Percentiles rank a stretch among this genome's conserved stretches.
phyloP scores from a whole-genome alignment of 2,113 vertebrate genomes.

The Hyperoodon ampullatus region DNA sequence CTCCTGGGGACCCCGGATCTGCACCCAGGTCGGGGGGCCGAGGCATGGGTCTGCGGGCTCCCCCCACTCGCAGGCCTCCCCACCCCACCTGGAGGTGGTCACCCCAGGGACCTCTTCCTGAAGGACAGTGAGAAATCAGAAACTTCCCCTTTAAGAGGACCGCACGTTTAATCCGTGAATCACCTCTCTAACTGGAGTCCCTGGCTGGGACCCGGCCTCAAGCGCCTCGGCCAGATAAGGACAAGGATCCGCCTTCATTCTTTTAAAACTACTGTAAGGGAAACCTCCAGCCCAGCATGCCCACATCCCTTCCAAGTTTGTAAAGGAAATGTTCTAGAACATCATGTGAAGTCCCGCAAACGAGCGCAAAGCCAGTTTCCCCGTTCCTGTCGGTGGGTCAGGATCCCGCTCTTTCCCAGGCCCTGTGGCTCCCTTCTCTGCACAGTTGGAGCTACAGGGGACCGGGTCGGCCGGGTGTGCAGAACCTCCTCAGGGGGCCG shows the following conservation, averaged over 20 bases:
- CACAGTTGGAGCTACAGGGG: neutral
- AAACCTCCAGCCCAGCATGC: rapidly evolving
- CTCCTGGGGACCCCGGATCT: neutral
- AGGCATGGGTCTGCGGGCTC: neutral
- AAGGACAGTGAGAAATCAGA: neutral
- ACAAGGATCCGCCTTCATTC: rapidly evolving
- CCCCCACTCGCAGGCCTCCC: neutral
- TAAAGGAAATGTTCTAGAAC: neutral
- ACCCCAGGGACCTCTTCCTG: neutral
- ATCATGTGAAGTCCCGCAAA: rapidly evolving
- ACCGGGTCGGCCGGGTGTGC: neutral
- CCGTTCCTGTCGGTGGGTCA: rapidly evolving
- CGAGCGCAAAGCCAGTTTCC: neutral
- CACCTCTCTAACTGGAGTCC: neutral
- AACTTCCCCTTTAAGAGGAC: neutral
- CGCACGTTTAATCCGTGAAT: rapidly evolving
- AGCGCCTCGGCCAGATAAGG: neutral
- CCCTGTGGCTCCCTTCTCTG: rapidly evolving
- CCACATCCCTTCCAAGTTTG: neutral
- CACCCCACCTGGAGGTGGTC: neutral
- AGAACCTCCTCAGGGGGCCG: rapidly evolving
- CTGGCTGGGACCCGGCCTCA: neutral
- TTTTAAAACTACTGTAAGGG: rapidly evolving
- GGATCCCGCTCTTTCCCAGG: rapidly evolving
- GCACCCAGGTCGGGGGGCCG: neutral